These are phyloP conservation scores for Lasaia peninsularis DNA, from an alignment of 1,140 invertebrate genomes.

Conservation along the genomic window DNA sequence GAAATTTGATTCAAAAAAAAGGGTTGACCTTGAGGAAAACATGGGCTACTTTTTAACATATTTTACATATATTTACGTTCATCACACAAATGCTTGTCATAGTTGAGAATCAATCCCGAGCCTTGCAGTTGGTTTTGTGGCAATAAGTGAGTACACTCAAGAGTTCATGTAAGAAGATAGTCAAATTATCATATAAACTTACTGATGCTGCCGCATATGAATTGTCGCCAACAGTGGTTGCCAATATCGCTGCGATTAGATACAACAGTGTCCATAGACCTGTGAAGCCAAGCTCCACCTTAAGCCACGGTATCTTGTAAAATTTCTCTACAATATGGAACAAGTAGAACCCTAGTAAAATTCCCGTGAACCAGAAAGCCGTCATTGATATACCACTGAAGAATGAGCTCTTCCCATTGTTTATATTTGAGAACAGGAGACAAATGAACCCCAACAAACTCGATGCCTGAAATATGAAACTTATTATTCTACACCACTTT, in stretches of 20 bases:
- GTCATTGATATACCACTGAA: conserved; percentile 90
- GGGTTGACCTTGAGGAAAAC: too few species aligned
- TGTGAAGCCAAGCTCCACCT: conserved; percentile 89
- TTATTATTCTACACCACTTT: too few species aligned
- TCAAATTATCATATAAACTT: conserved; percentile 58
- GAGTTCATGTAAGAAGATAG: background rate
- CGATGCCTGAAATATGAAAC: conserved; percentile 79
- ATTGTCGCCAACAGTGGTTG: conserved; percentile 77
- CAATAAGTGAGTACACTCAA: too few species aligned
- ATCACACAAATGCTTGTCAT: too few species aligned
- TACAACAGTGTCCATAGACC: conserved; percentile 84
- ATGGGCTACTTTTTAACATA: too few species aligned
- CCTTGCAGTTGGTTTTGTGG: too few species aligned
- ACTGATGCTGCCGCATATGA: conserved; percentile 83
- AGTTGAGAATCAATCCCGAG: too few species aligned
- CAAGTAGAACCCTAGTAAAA: conserved; percentile 88
- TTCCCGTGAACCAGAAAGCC: conserved; percentile 91
- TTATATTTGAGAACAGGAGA: conserved; percentile 80
- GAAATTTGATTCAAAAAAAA: too few species aligned
- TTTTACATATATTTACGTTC: too few species aligned
- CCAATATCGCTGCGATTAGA: conserved; percentile 82
- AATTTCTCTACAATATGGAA: conserved; percentile 92
- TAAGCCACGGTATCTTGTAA: conserved; percentile 91
- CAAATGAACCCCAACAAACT: conserved; percentile 91
- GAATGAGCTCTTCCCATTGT: conserved; percentile 78